Conservation (phyloP, 2,888 invertebrate species). For the Notodonta dromedarius region DNA sequence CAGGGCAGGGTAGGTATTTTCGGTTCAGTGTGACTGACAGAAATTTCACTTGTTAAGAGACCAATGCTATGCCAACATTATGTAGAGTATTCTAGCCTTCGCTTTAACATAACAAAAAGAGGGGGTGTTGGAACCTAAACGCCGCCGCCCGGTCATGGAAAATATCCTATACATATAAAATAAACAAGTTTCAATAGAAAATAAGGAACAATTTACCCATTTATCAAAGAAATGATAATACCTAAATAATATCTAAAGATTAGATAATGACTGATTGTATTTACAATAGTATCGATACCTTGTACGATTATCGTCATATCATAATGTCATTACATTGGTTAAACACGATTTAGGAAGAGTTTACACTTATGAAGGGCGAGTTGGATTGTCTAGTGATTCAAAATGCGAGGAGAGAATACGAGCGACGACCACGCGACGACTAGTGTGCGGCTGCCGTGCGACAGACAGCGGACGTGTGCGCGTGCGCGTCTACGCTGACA, state of each 20-base stretch:
- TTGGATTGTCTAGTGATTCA: not conserved
- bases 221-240: not conserved
- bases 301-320: not conserved
- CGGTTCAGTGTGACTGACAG: no score
- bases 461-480: constrained; percentile 27
- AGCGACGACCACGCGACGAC: constrained; percentile 10
- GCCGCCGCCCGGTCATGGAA: no score
- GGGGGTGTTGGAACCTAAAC: no score
- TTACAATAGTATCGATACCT: constrained; percentile 2
- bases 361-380: not conserved
- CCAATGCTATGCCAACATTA: no score
- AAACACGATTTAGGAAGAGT: not conserved
- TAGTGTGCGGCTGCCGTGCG: constrained; percentile 21
- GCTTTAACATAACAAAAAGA: no score
- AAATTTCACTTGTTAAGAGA: no score
- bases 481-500: constrained; percentile 54
- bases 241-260: not conserved
- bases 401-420: not conserved
- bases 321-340: not conserved
- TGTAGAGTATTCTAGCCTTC: no score
- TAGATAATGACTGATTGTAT: not conserved
- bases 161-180: no score
- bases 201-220: not conserved
- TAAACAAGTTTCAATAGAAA: no score
- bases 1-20: no score